Evolutionary conservation across 2,113 vertebrate genomes (phyloP), one percentile per base, ranked within the genome.

Genomic region (Cepphus grylle): DNA sequence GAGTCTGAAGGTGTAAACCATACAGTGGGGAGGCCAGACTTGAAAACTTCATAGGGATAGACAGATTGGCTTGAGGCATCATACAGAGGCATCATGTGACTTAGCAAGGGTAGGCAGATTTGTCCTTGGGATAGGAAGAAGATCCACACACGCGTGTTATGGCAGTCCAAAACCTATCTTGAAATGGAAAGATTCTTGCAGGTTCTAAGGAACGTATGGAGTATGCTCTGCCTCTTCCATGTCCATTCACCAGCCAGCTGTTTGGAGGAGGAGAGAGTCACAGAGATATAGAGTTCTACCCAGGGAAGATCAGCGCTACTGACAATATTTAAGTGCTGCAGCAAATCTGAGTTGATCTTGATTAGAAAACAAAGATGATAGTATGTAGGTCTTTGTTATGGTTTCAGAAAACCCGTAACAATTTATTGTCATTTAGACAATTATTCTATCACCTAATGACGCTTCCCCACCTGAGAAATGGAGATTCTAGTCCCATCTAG

Each of bases 121-220:
- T 59, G n/a, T 74, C n/a, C 32, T 59, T 0, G 1, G 20, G 20
- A 36, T 29, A 22, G 40, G 67, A 83, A 45, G 70, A 59, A 49
- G 30, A 78, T 16, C 3, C 36, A 27, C 9, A 8, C 0, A 3
- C 0, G 0, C 1, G 4, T 56, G 23, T 59, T 65, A 30, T 11
- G 11, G 62, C 30, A 47, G n/a, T 47, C 43, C 23, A 79, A 85
- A 90, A 76, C 11, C 11, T 59, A 8, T 17, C 43, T 23, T 3
- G 1, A 89, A 88, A 86, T 71, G 8, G 22, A 29, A 81, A 21
- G 32, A 36, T 85, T 71, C 32, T 90, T 76, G 13, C 18, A 43
- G 12, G 7, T 80, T 93, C 40, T 65, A 12, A 76, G 56, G 50
- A 74, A 61, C 0, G 0, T 9, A 5, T 34, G 12, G 15, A 23